phyloP scores from a whole-genome alignment of 2,797 vertebrate species.

The Synanceia verrucosa region DNA sequence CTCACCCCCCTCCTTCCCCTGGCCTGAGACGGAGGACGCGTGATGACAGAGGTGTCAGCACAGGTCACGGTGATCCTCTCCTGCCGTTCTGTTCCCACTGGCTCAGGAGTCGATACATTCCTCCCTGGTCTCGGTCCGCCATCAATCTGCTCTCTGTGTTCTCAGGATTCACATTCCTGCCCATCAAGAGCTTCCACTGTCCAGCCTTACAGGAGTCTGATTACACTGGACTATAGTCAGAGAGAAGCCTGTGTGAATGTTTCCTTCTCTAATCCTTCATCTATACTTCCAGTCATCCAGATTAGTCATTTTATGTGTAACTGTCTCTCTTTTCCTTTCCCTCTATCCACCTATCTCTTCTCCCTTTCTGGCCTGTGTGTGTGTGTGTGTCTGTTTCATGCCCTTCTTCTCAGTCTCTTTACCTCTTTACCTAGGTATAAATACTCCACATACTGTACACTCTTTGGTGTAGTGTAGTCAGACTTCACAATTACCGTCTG shows the following conservation, averaged over 20 bases:
- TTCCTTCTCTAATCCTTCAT: slow-evolving; percentile 68
- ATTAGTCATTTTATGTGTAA: slow-evolving; percentile 74
- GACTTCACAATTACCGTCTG: slow-evolving; percentile 15
- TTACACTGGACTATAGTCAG: slow-evolving; percentile 62
- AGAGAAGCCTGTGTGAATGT: slow-evolving; percentile 68
- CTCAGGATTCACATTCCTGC: slow-evolving; percentile 85
- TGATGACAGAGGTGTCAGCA: slow-evolving; percentile 88
- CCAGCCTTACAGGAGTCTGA: slow-evolving; percentile 60
- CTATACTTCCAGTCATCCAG: slow-evolving; percentile 59
- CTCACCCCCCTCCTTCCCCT: slow-evolving; percentile 34
- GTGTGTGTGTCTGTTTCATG: slow-evolving; percentile 21
- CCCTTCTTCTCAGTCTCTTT: slow-evolving; percentile 1
- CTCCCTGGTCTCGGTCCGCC: slow-evolving; percentile 71
- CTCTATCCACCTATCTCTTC: slow-evolving; percentile 36
- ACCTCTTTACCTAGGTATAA: slow-evolving; percentile 26
- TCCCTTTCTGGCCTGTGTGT: slow-evolving; percentile 17
- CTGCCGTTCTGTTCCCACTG: slow-evolving; percentile 70
- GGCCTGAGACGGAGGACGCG: slow-evolving; percentile 58
- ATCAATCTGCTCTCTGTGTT: slow-evolving; percentile 75
- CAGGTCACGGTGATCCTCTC: slow-evolving; percentile 83
- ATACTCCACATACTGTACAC: neutral
- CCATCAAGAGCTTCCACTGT: slow-evolving; percentile 70
- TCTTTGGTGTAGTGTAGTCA: slow-evolving; percentile 1
- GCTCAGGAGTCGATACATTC: slow-evolving; percentile 66
- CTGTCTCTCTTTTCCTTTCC: slow-evolving; percentile 29